These are phyloP conservation scores for Agelastica alni DNA, from an alignment of 2,888 invertebrate genomes.

Conservation along the genomic window DNA sequence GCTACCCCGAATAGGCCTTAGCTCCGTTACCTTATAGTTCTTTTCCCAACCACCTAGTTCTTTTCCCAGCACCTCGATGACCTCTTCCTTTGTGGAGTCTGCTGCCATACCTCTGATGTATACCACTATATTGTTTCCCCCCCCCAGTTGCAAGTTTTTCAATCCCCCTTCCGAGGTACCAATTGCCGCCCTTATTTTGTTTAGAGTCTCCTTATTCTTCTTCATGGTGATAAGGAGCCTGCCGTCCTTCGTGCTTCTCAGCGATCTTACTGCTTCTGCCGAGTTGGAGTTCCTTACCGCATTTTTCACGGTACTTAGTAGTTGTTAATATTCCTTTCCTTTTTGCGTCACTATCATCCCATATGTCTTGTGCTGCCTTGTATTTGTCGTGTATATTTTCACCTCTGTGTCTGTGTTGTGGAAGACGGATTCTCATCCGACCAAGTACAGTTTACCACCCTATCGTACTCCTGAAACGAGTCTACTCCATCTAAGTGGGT, in stretches of 20 bases:
- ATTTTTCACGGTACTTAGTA: neutral
- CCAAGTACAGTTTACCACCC: neutral
- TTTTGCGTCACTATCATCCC: neutral
- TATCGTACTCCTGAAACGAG: neutral
- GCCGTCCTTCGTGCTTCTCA: constrained; percentile 9
- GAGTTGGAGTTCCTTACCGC: neutral
- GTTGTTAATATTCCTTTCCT: neutral
- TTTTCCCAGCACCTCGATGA: neutral
- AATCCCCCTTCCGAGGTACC: neutral
- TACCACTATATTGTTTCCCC: neutral
- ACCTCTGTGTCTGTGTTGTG: neutral
- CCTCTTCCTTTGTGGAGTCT: neutral
- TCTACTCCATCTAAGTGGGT: neutral
- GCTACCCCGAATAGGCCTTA: neutral
- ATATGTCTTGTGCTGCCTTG: neutral
- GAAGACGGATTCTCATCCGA: neutral
- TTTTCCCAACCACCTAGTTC: neutral
- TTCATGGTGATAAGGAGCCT: constrained; percentile 10
- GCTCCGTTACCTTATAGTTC: neutral
- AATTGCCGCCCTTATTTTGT: neutral
- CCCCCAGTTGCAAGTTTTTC: neutral
- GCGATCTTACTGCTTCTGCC: neutral
- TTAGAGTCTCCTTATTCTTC: constrained; percentile 1
- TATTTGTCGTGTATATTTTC: neutral
- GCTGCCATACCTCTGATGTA: neutral